A percentile compares a stretch with the other conserved stretches of the same genome.
These are phyloP conservation scores for Penaeus monodon DNA, from an alignment of 2,888 invertebrate genomes.

Conservation along the genomic window DNA sequence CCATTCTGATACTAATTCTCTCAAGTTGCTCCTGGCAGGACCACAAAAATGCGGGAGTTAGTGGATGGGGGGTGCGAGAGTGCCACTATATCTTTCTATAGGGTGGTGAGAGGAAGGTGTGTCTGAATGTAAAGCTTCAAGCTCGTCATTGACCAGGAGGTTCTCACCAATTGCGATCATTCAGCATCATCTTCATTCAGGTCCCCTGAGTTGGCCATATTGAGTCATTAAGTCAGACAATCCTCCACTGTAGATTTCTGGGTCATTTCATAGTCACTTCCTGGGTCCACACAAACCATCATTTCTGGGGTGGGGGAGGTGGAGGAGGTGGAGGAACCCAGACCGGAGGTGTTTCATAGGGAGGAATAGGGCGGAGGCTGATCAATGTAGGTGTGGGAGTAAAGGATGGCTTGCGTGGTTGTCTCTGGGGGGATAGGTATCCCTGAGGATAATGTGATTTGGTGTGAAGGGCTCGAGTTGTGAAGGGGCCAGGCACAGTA, in stretches of 20 bases:
- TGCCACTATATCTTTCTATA: slow-evolving; percentile 41
- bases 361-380: slow-evolving; percentile 15
- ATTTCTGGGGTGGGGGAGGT: slow-evolving; percentile 42
- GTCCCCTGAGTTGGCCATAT: slow-evolving; percentile 29
- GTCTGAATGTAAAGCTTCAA: slow-evolving; percentile 41
- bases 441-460: slow-evolving; percentile 40
- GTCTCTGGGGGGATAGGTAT: slow-evolving; percentile 16
- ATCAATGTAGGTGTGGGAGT: slow-evolving; percentile 16
- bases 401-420: slow-evolving; percentile 35
- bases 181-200: slow-evolving; percentile 49
- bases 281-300: slow-evolving; percentile 14
- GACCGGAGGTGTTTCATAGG: slow-evolving; percentile 35
- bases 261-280: slow-evolving; percentile 31
- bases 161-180: slow-evolving; percentile 65
- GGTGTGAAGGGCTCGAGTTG: slow-evolving; percentile 17
- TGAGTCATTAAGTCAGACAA: slow-evolving; percentile 48
- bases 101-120: slow-evolving; percentile 47
- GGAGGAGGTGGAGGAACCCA: slow-evolving; percentile 50
- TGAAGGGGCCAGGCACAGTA: slow-evolving; percentile 31
- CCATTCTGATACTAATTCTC: slow-evolving; percentile 47
- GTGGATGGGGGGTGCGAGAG: slow-evolving; percentile 51
- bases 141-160: slow-evolving; percentile 64
- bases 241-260: slow-evolving; percentile 30
- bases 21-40: slow-evolving; percentile 52
- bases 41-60: slow-evolving; percentile 47